These are phyloP conservation scores for Aplocera efformata DNA, from an alignment of 2,888 invertebrate genomes.

Conservation along the genomic window DNA sequence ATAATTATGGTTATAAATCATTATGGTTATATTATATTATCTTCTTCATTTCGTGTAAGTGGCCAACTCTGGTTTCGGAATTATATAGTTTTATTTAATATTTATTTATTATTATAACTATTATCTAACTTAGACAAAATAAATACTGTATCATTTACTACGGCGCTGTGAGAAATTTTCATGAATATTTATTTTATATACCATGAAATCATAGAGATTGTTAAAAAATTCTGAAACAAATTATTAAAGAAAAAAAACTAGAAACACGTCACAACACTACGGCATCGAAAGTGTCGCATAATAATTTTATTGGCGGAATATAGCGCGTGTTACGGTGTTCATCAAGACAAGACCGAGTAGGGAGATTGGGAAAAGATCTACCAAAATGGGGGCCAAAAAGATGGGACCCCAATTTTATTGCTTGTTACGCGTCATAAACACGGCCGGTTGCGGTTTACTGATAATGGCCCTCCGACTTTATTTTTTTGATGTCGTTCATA, in stretches of 20 bases:
- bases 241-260: not conserved
- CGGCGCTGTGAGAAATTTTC: too few relatives aligned
- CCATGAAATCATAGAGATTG: too few relatives aligned
- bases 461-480: conserved; percentile 61
- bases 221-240: too few relatives aligned
- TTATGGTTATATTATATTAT: too few relatives aligned
- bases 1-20: too few relatives aligned
- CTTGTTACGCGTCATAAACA: conserved; percentile 77
- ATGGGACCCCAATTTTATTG: conserved; percentile 65
- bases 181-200: too few relatives aligned
- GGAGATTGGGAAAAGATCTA: conserved; percentile 71
- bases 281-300: conserved; percentile 53
- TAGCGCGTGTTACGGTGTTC: conserved; percentile 60
- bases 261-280: conserved; percentile 15
- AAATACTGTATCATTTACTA: too few relatives aligned
- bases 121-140: too few relatives aligned
- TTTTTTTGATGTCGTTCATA: conserved; percentile 55
- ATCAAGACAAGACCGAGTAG: conserved; percentile 58
- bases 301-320: conserved; percentile 65
- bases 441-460: conserved; percentile 54
- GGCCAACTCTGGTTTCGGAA: too few relatives aligned
- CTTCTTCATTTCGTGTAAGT: too few relatives aligned
- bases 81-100: too few relatives aligned
- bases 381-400: conserved; percentile 4
- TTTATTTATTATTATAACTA: too few relatives aligned